These are phyloP conservation scores for Cynoglossus semilaevis DNA, from an alignment of 2,113 vertebrate species.

Conservation along the genomic window DNA sequence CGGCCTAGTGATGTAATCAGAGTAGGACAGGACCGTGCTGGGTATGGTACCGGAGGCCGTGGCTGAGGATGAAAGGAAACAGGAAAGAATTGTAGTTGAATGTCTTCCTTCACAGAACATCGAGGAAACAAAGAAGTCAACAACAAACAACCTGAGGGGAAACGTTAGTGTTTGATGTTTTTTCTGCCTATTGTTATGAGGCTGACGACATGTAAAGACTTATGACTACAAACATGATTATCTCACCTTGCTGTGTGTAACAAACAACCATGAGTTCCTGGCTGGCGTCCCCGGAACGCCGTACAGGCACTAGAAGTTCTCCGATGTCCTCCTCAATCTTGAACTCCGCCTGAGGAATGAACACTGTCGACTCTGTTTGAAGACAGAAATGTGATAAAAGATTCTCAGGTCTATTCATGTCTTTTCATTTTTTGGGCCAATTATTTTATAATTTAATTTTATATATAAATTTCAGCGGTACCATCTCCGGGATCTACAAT, in stretches of 20 bases:
- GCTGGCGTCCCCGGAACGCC: slow-evolving; percentile 79
- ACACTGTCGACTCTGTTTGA: slow-evolving; percentile 82
- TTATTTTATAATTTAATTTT: neutral
- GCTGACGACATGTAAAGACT: neutral
- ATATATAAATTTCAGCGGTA: slow-evolving; percentile 46
- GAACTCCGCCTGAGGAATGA: slow-evolving; percentile 82
- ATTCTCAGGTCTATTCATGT: neutral
- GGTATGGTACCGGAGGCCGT: slow-evolving; percentile 81
- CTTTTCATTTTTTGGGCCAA: neutral
- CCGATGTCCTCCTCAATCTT: slow-evolving; percentile 81
- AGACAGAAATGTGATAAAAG: slow-evolving; percentile 6
- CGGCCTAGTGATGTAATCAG: slow-evolving; percentile 83
- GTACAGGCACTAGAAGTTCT: slow-evolving; percentile 81
- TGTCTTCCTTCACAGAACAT: no score
- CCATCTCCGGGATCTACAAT: slow-evolving; percentile 87
- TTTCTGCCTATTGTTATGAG: neutral
- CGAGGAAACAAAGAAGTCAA: no score
- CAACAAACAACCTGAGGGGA: no score
- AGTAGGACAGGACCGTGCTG: slow-evolving; percentile 78
- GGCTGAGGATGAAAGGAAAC: slow-evolving; percentile 56
- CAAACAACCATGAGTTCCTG: slow-evolving; percentile 84
- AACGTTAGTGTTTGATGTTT: no score
- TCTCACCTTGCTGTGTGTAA: slow-evolving; percentile 82
- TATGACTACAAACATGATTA: neutral
- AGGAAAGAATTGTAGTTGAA: neutral